Evolutionary conservation across 2,113 vertebrate species (phyloP), one percentile per base, ranked within the genome.

Genomic region (Larimichthys polyactis): DNA sequence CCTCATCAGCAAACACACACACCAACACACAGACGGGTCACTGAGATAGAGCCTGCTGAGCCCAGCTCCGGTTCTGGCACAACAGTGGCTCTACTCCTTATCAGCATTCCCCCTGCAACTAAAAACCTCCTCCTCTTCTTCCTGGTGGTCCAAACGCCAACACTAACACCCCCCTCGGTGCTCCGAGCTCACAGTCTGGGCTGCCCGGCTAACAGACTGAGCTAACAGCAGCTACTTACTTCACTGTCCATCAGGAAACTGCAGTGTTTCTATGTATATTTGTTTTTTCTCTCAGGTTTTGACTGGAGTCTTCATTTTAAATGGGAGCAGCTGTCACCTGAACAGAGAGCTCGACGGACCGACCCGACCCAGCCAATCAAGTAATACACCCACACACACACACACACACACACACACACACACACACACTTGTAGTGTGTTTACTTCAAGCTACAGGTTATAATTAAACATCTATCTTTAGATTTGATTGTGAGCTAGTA

Each of bases 301-400:
- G 98, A 99, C 82, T 99, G 98, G 98, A 99, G 97, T 92, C 96
- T 99, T 19, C 98, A 98, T 90, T 99, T 99, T 89, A 98, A 97
- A 63, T 99, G 98, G 98, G 98, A 99, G 84, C 97, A 99, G 91
- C 95, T 99, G 67, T 96, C 97, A 46, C 78, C 94, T 1, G 96
- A 97, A 78, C 96, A 97, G 91, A 96, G 94, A 83, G 96, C 96
- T 58, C 95, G 87, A 59, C 93, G 97, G 81, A 90, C 94, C 48
- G 96, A 99, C 93, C 97, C 97, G 44, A 97, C 96, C 0, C 95
- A 97, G 88, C 97, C 98, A 12, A 99, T 99, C 87, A 97, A 95
- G 98, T 99, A 95, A 96, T 36, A 36, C 36, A n/a, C n/a, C n/a
- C n/a, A n/a, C n/a, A n/a, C n/a, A n/a, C n/a, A 36, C 4, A n/a